These are phyloP conservation scores for Rhagoletis zephyria DNA, from an alignment of 1,140 invertebrate genomes.

Conservation along the genomic window DNA sequence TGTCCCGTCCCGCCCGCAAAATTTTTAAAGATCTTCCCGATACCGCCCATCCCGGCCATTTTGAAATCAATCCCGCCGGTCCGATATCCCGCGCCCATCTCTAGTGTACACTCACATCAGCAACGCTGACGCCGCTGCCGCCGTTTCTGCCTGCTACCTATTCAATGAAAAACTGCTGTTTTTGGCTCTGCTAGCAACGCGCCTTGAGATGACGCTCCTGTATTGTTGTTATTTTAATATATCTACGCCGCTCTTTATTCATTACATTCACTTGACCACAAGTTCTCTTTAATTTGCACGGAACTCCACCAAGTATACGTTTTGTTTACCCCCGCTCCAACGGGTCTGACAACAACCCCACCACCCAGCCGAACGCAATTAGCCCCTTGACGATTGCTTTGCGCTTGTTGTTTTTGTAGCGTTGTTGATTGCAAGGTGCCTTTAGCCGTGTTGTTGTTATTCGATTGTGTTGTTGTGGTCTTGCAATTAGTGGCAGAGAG, in stretches of 20 bases:
- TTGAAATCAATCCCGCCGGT: too few relatives aligned
- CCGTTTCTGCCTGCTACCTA: not conserved
- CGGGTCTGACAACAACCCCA: not conserved
- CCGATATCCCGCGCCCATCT: too few relatives aligned
- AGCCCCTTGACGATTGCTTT: constrained; percentile 24
- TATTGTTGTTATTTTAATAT: constrained; percentile 3
- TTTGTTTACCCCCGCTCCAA: constrained; percentile 25
- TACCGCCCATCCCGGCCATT: too few relatives aligned
- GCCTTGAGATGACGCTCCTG: not conserved
- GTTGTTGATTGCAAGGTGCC: not conserved
- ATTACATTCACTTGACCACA: not conserved
- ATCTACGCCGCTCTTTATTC: not conserved
- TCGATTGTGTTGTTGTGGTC: not conserved
- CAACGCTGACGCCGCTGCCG: constrained; percentile 8
- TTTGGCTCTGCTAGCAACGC: not conserved
- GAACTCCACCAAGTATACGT: not conserved
- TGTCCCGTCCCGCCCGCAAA: too few relatives aligned
- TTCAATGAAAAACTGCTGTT: not conserved
- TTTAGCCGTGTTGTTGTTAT: not conserved
- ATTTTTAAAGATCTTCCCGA: too few relatives aligned
- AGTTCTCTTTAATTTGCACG: not conserved
- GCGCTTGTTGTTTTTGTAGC: not conserved
- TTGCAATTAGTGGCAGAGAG: constrained; percentile 11
- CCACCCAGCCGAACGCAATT: constrained; percentile 15
- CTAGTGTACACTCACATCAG: not conserved